Percentiles rank a stretch among this genome's conserved stretches.
These are phyloP conservation scores for Rhipidura dahli DNA, from an alignment of 2,113 vertebrate species.

Conservation along the genomic window DNA sequence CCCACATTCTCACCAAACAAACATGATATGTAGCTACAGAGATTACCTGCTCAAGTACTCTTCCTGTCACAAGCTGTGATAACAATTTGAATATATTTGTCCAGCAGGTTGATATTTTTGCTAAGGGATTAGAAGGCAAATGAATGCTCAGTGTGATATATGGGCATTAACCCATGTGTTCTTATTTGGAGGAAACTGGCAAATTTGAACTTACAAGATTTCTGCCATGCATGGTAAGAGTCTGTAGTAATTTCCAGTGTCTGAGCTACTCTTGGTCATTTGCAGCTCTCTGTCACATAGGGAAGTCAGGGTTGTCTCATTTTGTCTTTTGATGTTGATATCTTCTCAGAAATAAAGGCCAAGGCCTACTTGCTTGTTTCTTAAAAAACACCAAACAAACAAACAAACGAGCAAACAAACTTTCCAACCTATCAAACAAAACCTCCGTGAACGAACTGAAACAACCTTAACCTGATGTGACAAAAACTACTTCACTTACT, in stretches of 20 bases:
- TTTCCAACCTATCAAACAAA: neutral
- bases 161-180: accelerated
- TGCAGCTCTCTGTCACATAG: neutral
- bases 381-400: neutral
- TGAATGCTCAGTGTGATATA: neutral
- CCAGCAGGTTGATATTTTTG: neutral
- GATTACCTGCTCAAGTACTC: neutral
- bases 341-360: neutral
- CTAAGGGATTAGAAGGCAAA: neutral
- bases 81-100: neutral
- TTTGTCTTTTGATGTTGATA: neutral
- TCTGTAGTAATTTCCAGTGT: neutral
- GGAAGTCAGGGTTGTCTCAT: neutral
- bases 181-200: neutral
- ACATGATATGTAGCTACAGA: neutral
- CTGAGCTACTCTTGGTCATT: neutral
- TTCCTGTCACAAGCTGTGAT: neutral
- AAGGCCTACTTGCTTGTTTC: accelerated
- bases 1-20: neutral
- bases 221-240: neutral
- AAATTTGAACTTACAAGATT: neutral
- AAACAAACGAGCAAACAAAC: neutral
- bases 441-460: neutral
- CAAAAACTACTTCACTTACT: neutral
- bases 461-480: neutral